phyloP scores from a whole-genome alignment of 2,888 invertebrate genomes.

The Drosophila mulleri region DNA sequence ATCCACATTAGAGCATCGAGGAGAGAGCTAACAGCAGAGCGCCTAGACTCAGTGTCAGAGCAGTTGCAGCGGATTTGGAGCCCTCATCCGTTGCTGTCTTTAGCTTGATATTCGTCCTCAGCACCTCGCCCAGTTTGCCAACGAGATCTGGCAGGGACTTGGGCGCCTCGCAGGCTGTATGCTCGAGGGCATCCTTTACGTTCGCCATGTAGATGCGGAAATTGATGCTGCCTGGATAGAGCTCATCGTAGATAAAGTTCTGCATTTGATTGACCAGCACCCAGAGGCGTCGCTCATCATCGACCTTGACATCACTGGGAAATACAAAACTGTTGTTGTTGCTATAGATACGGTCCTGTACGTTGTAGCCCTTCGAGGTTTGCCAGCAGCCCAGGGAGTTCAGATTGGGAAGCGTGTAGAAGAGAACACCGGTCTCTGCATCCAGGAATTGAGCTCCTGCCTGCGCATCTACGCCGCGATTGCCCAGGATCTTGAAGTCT shows the following conservation, averaged over 20 bases:
- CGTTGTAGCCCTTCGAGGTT: slow-evolving; percentile 89
- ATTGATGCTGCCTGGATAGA: slow-evolving; percentile 88
- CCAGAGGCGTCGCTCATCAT: slow-evolving; percentile 90
- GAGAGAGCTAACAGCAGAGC: slow-evolving; percentile 20
- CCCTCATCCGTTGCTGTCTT: slow-evolving; percentile 14
- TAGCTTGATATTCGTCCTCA: slow-evolving; percentile 82
- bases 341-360: slow-evolving; percentile 90
- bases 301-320: slow-evolving; percentile 92
- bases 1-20: slow-evolving; percentile 25
- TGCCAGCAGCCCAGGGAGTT: slow-evolving; percentile 93
- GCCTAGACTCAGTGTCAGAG: slow-evolving; percentile 16
- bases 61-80: slow-evolving; percentile 8
- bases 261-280: slow-evolving; percentile 90
- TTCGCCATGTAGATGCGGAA: slow-evolving; percentile 90
- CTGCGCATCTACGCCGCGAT: slow-evolving; percentile 90
- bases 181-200: slow-evolving; percentile 89
- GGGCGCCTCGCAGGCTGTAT: slow-evolving; percentile 89
- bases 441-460: slow-evolving; percentile 91
- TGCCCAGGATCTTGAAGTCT: slow-evolving; percentile 89
- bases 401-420: slow-evolving; percentile 90
- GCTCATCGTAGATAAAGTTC: slow-evolving; percentile 88
- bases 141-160: slow-evolving; percentile 87
- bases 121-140: slow-evolving; percentile 86
- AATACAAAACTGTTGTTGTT: slow-evolving; percentile 90
- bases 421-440: slow-evolving; percentile 89